phyloP scores from a whole-genome alignment of 2,113 vertebrate species.

The Carollia perspicillata region DNA sequence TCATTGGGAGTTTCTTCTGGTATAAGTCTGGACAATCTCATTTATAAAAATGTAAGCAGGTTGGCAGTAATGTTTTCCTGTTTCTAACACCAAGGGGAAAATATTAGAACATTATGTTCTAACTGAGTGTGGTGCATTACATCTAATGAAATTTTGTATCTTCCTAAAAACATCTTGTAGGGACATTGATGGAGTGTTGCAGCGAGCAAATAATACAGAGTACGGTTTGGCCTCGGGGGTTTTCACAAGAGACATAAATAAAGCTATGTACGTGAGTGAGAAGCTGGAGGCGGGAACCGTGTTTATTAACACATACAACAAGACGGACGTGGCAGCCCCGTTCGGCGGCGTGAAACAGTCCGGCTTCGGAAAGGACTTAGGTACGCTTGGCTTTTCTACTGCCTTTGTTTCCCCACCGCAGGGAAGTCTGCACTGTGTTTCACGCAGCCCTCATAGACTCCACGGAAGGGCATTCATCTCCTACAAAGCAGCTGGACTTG shows the following conservation, averaged over 20 bases:
- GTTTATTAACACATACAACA: constrained; percentile 98
- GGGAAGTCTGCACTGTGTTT: not conserved
- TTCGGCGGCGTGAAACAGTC: constrained; percentile 98
- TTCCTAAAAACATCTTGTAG: constrained; percentile 74
- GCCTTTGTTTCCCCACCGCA: not conserved
- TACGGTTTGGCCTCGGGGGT: constrained; percentile 96
- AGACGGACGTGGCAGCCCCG: constrained; percentile 95
- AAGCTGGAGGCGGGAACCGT: constrained; percentile 95
- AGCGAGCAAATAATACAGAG: constrained; percentile 92
- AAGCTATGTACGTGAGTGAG: constrained; percentile 96
- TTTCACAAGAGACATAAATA: constrained; percentile 95
- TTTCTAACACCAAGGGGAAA: not conserved
- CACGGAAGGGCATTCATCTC: not conserved
- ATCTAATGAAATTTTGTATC: not conserved
- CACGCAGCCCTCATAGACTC: rapidly evolving
- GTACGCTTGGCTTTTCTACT: constrained; percentile 71
- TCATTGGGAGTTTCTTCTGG: not conserved
- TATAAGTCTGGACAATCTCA: not conserved
- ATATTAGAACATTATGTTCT: not conserved
- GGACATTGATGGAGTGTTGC: constrained; percentile 92
- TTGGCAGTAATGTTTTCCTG: not conserved
- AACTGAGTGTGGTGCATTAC: not conserved
- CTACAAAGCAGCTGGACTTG: not conserved
- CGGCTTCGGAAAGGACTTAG: constrained; percentile 97
- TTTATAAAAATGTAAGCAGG: not conserved